Percentiles rank a stretch among this genome's conserved stretches.
These are phyloP conservation scores for Poecilia gillii DNA, from an alignment of 2,797 vertebrate genomes.

Conservation along the genomic window DNA sequence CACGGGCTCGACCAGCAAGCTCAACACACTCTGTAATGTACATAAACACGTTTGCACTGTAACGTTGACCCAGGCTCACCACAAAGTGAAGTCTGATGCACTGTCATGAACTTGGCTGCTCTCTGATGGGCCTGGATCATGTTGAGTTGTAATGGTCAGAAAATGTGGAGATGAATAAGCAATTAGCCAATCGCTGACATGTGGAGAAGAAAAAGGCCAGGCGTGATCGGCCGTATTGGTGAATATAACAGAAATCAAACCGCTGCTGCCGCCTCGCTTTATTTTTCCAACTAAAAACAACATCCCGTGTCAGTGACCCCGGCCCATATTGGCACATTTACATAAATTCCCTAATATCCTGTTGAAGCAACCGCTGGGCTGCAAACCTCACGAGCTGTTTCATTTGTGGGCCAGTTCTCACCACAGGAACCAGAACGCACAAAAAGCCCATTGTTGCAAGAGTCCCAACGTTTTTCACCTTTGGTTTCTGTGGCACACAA, in stretches of 20 bases:
- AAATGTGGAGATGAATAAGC: slow-evolving; percentile 33
- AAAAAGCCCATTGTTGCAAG: slow-evolving; percentile 42
- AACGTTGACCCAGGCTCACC: slow-evolving; percentile 38
- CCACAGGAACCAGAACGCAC: neutral
- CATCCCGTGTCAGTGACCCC: slow-evolving; percentile 61
- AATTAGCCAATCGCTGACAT: slow-evolving; percentile 16
- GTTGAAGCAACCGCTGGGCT: slow-evolving; percentile 44
- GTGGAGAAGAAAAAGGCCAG: too few relatives aligned
- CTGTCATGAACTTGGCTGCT: slow-evolving; percentile 37
- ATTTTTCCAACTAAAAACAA: slow-evolving; percentile 67
- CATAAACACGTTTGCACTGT: slow-evolving; percentile 13
- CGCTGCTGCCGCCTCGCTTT: slow-evolving; percentile 18
- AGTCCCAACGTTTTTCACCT: slow-evolving; percentile 13
- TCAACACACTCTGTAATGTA: slow-evolving; percentile 9
- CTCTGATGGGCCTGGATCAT: slow-evolving; percentile 26
- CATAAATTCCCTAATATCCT: slow-evolving; percentile 67
- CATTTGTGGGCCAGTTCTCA: slow-evolving; percentile 17
- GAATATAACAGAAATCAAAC: slow-evolving; percentile 28
- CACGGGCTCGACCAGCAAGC: slow-evolving; percentile 13
- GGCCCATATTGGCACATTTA: slow-evolving; percentile 54
- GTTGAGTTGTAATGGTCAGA: slow-evolving; percentile 39
- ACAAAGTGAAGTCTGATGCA: slow-evolving; percentile 43
- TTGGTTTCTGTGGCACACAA: neutral
- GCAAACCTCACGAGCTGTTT: slow-evolving; percentile 28
- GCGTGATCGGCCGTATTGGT: slow-evolving; percentile 1